A percentile compares a stretch with the other conserved stretches of the same genome.
phyloP scores from a whole-genome alignment of 2,113 vertebrate species.

The Phodopus roborovskii region DNA sequence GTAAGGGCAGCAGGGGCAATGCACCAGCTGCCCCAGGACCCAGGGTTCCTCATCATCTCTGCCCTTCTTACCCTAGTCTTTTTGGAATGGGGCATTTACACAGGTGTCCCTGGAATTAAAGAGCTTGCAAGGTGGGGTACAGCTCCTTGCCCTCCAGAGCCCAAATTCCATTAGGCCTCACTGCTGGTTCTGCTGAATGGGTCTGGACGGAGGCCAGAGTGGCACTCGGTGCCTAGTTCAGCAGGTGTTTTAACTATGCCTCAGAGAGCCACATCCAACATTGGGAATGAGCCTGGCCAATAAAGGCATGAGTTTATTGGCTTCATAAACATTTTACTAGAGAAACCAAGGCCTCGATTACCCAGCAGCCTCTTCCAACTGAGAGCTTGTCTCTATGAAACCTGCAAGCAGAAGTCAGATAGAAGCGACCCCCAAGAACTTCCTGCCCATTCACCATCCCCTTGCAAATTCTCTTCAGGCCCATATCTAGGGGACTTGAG shows the following conservation, averaged over 20 bases:
- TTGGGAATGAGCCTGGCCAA: constrained; percentile 86
- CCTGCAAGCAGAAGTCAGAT: constrained; percentile 61
- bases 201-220: background rate
- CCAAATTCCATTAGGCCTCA: background rate
- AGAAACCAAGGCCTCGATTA: constrained; percentile 84
- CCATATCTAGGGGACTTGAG: background rate
- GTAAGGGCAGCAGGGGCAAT: background rate
- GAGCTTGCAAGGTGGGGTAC: background rate
- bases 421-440: constrained; percentile 15
- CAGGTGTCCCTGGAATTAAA: background rate
- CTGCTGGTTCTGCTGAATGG: background rate
- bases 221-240: constrained; percentile 65
- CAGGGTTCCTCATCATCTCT: background rate
- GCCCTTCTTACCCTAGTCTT: background rate
- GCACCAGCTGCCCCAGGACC: background rate
- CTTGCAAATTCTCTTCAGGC: background rate
- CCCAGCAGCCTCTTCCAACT: constrained; percentile 81
- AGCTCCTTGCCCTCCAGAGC: background rate
- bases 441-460: background rate
- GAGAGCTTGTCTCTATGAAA: constrained; percentile 80
- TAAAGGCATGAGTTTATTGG: constrained; percentile 87
- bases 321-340: constrained; percentile 89
- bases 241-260: constrained; percentile 87
- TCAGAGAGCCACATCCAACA: constrained; percentile 86
- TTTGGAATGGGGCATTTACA: background rate